Evolutionary conservation across 2,888 invertebrate genomes (phyloP).

Genomic region (Neelides folsomi): DNA sequence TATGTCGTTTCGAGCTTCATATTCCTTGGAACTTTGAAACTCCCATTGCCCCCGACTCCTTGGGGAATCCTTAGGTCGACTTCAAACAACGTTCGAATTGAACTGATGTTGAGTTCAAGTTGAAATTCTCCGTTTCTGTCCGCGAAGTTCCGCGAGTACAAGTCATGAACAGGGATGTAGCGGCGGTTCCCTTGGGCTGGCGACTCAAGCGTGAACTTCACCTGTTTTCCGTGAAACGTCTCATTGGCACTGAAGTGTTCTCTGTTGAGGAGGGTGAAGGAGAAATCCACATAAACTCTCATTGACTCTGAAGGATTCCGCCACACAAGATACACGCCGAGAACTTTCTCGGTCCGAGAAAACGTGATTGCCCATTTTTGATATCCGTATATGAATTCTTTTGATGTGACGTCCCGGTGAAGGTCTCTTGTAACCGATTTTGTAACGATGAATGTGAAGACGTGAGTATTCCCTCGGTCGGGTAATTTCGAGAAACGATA

Average conservation of each 20-base stretch:
- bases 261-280: slow-evolving; percentile 63
- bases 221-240: slow-evolving; percentile 62
- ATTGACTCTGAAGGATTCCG: slow-evolving; percentile 60
- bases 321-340: slow-evolving; percentile 66
- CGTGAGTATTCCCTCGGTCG: slow-evolving; percentile 67
- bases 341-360: slow-evolving; percentile 58
- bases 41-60: slow-evolving; percentile 15
- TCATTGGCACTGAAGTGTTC: slow-evolving; percentile 73
- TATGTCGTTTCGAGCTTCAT: slow-evolving; percentile 50
- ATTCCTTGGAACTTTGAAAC: slow-evolving; percentile 21
- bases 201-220: slow-evolving; percentile 47
- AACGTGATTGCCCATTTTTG: slow-evolving; percentile 72
- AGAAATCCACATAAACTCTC: slow-evolving; percentile 64
- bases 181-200: slow-evolving; percentile 60
- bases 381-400: slow-evolving; percentile 67
- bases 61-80: slow-evolving; percentile 36
- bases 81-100: slow-evolving; percentile 59
- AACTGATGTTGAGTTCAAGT: slow-evolving; percentile 61
- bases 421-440: slow-evolving; percentile 61
- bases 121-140: slow-evolving; percentile 69
- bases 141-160: slow-evolving; percentile 57
- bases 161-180: slow-evolving; percentile 57
- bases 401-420: slow-evolving; percentile 64
- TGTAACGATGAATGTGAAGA: slow-evolving; percentile 71
- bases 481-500: slow-evolving; percentile 69